Percentiles rank a stretch among this genome's conserved stretches.
phyloP scores from a whole-genome alignment of 2,888 invertebrate genomes.

The Doris montereyensis region DNA sequence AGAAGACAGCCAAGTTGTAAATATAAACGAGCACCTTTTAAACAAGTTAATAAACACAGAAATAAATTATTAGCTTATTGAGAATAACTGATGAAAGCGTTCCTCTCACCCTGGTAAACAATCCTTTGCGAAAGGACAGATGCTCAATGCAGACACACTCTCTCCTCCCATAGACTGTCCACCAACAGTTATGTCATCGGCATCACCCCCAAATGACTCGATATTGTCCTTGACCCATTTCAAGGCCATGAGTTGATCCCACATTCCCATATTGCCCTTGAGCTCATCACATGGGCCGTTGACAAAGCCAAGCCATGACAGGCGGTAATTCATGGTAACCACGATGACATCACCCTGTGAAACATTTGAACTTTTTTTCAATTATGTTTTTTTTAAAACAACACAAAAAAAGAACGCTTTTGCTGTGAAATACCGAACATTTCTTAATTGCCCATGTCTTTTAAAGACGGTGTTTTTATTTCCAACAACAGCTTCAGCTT shows the following conservation, averaged over 20 bases:
- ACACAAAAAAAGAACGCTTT: too few relatives aligned
- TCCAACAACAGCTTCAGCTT: too few relatives aligned
- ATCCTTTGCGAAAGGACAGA: conserved; percentile 16
- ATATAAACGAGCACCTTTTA: too few relatives aligned
- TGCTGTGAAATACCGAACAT: too few relatives aligned
- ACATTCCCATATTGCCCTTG: conserved; percentile 27
- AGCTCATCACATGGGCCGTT: conserved; percentile 29
- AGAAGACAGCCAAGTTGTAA: too few relatives aligned
- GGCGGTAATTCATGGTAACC: conserved; percentile 29
- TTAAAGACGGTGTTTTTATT: too few relatives aligned
- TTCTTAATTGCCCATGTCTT: too few relatives aligned
- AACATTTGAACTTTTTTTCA: too few relatives aligned
- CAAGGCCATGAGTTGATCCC: conserved; percentile 37
- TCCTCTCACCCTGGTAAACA: conserved; percentile 31
- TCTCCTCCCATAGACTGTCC: conserved; percentile 38
- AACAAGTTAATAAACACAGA: too few relatives aligned
- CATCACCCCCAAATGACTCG: conserved; percentile 28
- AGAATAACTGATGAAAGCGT: too few relatives aligned
- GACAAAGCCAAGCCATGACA: conserved; percentile 36
- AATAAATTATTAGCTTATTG: too few relatives aligned
- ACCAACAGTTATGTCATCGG: conserved; percentile 35
- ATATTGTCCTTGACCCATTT: conserved; percentile 36
- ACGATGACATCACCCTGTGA: conserved; percentile 29
- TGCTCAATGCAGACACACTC: conserved; percentile 32
- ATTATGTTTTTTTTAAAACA: too few relatives aligned